Base-by-base conservation (phyloP, 2,888 invertebrate species). In the Eulithis testata region DNA sequence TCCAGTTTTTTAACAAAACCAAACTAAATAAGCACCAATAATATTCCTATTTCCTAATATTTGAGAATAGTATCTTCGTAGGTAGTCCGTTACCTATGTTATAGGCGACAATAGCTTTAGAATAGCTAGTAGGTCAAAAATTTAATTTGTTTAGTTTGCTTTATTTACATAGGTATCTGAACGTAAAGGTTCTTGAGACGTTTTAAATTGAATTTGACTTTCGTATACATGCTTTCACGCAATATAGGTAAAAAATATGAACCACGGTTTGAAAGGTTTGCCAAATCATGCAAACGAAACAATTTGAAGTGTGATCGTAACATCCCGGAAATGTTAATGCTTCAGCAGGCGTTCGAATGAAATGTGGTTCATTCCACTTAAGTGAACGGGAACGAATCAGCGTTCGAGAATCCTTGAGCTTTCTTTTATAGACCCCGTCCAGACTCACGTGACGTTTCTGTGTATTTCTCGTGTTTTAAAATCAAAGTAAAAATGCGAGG, bases 291-390 rank as follows among this genome's bases (percentile, higher is more conserved):
- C 53, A 37, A 47, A 61, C 45, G 72, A 21, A 21, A 21, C 21
- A 21, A 21, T 21, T 21, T 21, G 47, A 74, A 55, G 73, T 73
- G 73, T 76, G 14, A 44, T 50, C 58, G 54, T 76, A 73, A 75
- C 73, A 69, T 65, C 63, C 60, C 65, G 60, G 65, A 68, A 49
- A 74, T 68, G 68, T 65, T 75, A 74, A 76, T 69, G 62, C 69
- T 54, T 57, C 53, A 70, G 67, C 66, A 57, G 63, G 45, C 49
- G 60, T 63, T 70, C 63, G 67, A 70, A 74, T 75, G 68, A 72
- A 75, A 75, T 72, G 69, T 75, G 73, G 72, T 65, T 76, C 72
- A 72, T 74, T 76, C 73, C 70, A 72, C 65, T 74, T 71, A 64
- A 75, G 63, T 68, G 60, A 61, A 63, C 65, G 55, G 63, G 60